Evolutionary conservation across 2,113 vertebrate species (phyloP).

Genomic region (Oreotrochilus melanogaster): DNA sequence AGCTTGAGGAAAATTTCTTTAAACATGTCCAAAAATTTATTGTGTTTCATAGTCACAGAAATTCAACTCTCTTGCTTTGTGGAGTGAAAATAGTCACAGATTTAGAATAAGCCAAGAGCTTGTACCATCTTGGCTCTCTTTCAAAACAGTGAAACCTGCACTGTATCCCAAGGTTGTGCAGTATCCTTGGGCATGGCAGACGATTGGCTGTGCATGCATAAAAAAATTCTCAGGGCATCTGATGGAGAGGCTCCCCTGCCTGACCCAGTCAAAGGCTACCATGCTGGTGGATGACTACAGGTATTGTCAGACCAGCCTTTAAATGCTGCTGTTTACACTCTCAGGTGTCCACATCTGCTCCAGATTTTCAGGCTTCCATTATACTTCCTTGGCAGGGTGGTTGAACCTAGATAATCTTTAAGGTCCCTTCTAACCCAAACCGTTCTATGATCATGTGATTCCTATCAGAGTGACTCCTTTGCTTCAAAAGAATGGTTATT

Average conservation of each 20-base stretch:
- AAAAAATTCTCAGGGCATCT: background rate
- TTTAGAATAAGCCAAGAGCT: background rate
- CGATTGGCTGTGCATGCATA: background rate
- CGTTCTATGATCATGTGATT: no score
- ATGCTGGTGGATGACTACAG: background rate
- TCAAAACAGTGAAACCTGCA: background rate
- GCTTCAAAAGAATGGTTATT: background rate
- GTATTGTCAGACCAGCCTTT: background rate
- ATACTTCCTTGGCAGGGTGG: background rate
- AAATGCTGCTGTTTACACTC: background rate
- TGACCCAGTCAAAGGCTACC: background rate
- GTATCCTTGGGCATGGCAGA: background rate
- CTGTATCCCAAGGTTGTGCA: accelerated
- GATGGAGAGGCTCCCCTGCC: background rate
- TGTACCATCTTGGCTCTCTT: background rate
- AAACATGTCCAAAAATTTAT: background rate
- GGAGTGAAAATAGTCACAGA: background rate
- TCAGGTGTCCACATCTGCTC: background rate
- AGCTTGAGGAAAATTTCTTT: background rate
- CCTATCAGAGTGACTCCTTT: background rate
- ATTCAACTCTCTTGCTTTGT: background rate
- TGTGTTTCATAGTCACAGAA: background rate
- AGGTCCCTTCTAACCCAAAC: no score
- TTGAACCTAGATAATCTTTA: no score
- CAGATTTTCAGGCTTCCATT: background rate